Evolutionary conservation across 2,888 invertebrate genomes (phyloP).

Genomic region (Pantelozetes paolii): DNA sequence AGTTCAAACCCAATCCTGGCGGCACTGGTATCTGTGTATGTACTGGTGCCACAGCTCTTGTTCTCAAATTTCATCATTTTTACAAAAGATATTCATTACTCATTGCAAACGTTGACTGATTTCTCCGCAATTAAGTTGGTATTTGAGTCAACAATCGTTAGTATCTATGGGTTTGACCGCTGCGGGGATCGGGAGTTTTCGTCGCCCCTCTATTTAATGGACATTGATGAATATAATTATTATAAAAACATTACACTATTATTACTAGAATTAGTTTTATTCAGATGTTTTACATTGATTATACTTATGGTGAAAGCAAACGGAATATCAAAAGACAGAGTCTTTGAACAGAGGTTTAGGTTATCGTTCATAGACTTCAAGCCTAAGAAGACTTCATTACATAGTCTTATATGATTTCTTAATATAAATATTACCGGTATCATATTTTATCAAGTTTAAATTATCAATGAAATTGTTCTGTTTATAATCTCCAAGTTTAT

Average conservation of each 20-base stretch:
- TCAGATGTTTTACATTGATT: neutral
- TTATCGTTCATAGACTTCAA: too few relatives aligned
- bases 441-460: too few relatives aligned
- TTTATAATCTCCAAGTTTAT: too few relatives aligned
- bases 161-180: conserved; percentile 24
- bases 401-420: too few relatives aligned
- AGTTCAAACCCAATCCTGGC: neutral
- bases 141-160: neutral
- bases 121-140: neutral
- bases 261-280: neutral
- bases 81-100: neutral
- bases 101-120: neutral
- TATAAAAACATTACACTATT: conserved; percentile 2
- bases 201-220: neutral
- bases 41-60: neutral
- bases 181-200: conserved; percentile 4
- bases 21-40: neutral
- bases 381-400: too few relatives aligned
- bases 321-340: too few relatives aligned
- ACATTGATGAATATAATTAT: neutral
- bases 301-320: neutral
- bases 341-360: too few relatives aligned
- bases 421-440: too few relatives aligned
- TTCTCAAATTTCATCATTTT: neutral
- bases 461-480: too few relatives aligned